Evolutionary conservation across 92 coral and sea anemone genomes (phyloP), one percentile per base, ranked within the genome.

Genomic region (Siderastrea siderea): DNA sequence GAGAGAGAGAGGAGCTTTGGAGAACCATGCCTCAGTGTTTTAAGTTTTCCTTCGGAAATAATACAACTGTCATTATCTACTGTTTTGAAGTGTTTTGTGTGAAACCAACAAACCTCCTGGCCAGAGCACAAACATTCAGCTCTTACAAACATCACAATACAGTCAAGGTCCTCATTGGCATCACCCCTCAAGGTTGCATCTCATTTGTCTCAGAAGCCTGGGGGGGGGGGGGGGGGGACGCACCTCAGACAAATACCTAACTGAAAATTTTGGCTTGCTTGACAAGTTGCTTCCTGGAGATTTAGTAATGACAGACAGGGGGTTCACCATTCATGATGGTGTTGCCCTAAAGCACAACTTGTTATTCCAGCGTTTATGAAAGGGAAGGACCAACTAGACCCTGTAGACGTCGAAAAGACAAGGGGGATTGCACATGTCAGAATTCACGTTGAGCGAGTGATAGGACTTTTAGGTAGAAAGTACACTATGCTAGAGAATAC

Each of bases 391-490:
- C 38, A 26, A 26, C 38, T 26, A 26, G 38, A 26, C 38, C 38
- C 38, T 26, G 38, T 26, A 26, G 38, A 26, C 38, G 38, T 26
- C 38, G 38, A 26, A 26, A 26, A 26, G 38, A 26, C 38, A n/a
- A n/a, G 38, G 38, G 38, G 38, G 38, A 0, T 26, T 26, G 38
- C 38, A 26, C 38, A 26, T 26, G 38, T 75, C 15, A 47, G 83
- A 44, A 74, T 76, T 7, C 89, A 64, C 5, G 81, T 26, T 16
- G 89, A 85, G 49, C 9, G 78, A 50, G 90, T 86, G 0, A 77
- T 86, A 58, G 90, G 90, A 65, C 77, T 86, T 57, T 86, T n/a
- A n/a, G 55, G 71, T 7, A n/a, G 84, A 5, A 75, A 84, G 45
- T 84, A 74, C 81, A 84, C 82, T 59, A 74, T 84, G 6, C 48